Conservation (phyloP, 92 coral and sea anemone genomes). For the Muricea muricata region DNA sequence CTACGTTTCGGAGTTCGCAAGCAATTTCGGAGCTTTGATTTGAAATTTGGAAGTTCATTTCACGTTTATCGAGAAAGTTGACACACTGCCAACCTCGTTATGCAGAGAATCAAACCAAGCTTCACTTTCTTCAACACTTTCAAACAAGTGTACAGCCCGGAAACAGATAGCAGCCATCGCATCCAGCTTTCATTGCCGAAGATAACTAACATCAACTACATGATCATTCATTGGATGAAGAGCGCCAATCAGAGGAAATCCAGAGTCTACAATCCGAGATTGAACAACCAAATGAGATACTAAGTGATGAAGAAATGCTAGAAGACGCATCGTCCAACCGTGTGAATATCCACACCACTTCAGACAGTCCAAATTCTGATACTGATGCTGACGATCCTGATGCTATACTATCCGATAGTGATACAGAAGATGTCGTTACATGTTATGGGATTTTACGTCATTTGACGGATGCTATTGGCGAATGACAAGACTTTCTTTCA, state of each 20-base stretch:
- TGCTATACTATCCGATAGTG: background rate
- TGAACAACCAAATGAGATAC: background rate
- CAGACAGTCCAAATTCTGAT: background rate
- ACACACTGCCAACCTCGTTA: background rate
- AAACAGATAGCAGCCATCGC: background rate
- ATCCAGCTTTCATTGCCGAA: background rate
- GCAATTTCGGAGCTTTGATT: too few relatives aligned
- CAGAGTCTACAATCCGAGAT: background rate
- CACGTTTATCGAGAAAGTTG: too few relatives aligned
- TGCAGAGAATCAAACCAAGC: background rate
- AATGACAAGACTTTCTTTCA: constrained; percentile 3
- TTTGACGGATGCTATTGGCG: background rate
- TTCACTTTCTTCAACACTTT: background rate
- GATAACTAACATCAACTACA: background rate
- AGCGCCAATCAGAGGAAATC: background rate
- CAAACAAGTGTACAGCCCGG: background rate
- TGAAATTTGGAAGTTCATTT: too few relatives aligned
- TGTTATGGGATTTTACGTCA: background rate
- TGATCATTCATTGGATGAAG: background rate
- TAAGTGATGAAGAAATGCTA: background rate
- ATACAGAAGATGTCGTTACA: background rate
- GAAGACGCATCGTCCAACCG: background rate
- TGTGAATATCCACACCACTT: background rate
- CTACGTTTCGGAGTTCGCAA: too few relatives aligned
- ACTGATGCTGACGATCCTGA: background rate